phyloP scores from a whole-genome alignment of 2,113 vertebrate genomes.

The Sisor rabdophorus region DNA sequence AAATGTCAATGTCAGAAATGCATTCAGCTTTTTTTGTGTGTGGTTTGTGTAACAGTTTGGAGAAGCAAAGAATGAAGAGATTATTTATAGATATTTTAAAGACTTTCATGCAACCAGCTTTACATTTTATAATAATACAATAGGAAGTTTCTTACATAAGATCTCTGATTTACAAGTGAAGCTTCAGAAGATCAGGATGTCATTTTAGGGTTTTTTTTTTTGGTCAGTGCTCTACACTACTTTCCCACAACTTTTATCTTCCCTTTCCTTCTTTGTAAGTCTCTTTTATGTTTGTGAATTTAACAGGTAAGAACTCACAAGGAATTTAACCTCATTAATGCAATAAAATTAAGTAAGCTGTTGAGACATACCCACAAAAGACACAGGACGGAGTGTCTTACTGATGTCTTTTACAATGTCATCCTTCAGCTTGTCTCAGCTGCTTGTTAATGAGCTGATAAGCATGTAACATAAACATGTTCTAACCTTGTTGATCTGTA shows the following conservation, averaged over 20 bases:
- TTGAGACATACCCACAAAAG: background rate
- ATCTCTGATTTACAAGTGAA: conserved; percentile 7
- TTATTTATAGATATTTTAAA: background rate
- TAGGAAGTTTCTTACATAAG: conserved; percentile 35
- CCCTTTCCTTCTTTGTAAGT: background rate
- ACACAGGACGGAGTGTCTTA: background rate
- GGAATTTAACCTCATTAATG: background rate
- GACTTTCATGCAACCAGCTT: conserved; percentile 52
- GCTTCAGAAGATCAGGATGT: background rate
- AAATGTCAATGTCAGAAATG: background rate
- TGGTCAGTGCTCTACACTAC: background rate
- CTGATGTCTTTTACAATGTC: background rate
- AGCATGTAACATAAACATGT: background rate
- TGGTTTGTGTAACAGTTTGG: conserved; percentile 13
- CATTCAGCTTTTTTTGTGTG: conserved; percentile 5
- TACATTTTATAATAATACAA: conserved; percentile 41
- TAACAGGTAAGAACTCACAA: background rate
- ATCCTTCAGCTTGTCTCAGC: background rate
- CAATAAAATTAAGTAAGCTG: background rate
- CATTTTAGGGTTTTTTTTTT: conserved; percentile 10
- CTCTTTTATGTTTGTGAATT: background rate
- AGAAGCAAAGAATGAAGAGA: conserved; percentile 33
- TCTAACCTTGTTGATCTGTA: background rate
- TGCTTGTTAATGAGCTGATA: background rate
- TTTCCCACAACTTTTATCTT: background rate